Evolutionary conservation across 2,888 invertebrate genomes (phyloP), one percentile per base, ranked within the genome.

Genomic region (Baronia brevicornis): DNA sequence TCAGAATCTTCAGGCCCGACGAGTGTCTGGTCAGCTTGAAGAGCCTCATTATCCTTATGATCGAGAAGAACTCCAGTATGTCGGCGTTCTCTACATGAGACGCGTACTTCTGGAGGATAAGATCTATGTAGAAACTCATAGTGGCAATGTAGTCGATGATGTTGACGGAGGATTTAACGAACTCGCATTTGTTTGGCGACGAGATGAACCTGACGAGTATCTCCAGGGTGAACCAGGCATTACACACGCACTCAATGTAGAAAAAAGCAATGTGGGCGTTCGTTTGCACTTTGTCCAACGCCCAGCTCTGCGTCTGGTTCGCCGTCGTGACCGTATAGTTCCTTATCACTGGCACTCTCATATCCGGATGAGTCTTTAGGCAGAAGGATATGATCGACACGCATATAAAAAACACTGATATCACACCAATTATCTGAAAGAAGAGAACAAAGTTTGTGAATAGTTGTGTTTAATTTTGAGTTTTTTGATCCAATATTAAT

Each of bases 131-230:
- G 87, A 99, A 99, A 71, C 97, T 97, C 75, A 98, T 89, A 19
- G 98, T 99, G 44, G 99, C 98, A 55, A 98, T 95, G 84, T 98
- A 97, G 84, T 99, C 99, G 84, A 99, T 99, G 75, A 99, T 93
- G 85, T 99, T 99, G 60, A 98, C 97, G 42, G 97, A 97, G 66
- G 92, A 95, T 73, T 93, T 94, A 74, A 98, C 89, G 86, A 98
- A 99, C 65, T 93, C 93, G 73, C 94, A 93, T 77, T 96, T 97
- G 69, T 93, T 95, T 15, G 97, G 97, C 48, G 95, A 93, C 30
- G 97, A 95, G 58, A 96, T 92, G 85, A 98, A 96, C 43, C 97
- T 89, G 40, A 93, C 88, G 58, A 97, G 87, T 70, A 99, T 97
- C 77, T 98, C 98, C 61, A 98, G 89, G 17, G 98, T 98, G 85